Evolutionary conservation across 2,113 vertebrate genomes (phyloP).

Genomic region (Vanacampus margaritifer): DNA sequence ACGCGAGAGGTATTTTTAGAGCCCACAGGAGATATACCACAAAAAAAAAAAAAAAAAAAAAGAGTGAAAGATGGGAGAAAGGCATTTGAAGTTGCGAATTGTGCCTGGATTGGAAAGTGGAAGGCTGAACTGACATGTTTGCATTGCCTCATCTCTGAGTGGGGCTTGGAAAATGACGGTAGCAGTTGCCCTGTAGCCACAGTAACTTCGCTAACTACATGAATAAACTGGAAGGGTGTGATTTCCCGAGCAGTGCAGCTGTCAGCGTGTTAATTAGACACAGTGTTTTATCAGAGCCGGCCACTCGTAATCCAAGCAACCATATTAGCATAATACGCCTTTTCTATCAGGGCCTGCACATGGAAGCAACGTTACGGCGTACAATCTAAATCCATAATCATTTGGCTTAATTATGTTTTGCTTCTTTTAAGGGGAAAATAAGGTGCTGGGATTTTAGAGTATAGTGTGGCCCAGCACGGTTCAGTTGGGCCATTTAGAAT

Average conservation of each 20-base stretch:
- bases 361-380: conserved; percentile 25
- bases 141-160: conserved; percentile 40
- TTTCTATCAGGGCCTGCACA: conserved; percentile 39
- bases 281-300: conserved; percentile 69
- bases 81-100: conserved; percentile 63
- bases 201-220: conserved; percentile 71
- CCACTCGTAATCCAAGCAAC: conserved; percentile 58
- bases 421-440: conserved; percentile 12
- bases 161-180: conserved; percentile 61
- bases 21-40: background rate
- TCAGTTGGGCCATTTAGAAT: background rate
- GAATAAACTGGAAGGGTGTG: conserved; percentile 71
- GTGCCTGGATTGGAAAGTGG: conserved; percentile 24
- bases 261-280: conserved; percentile 75
- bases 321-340: conserved; percentile 52
- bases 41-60: conserved; percentile 1
- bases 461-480: background rate
- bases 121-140: conserved; percentile 54
- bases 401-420: conserved; percentile 28
- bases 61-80: conserved; percentile 4
- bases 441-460: background rate
- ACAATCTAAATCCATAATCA: conserved; percentile 37
- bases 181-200: conserved; percentile 56
- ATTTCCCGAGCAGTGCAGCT: conserved; percentile 70
- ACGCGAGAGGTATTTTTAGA: conserved; percentile 63